Conservation (phyloP, 2,888 invertebrate species). For the Habrosyne pyritoides region DNA sequence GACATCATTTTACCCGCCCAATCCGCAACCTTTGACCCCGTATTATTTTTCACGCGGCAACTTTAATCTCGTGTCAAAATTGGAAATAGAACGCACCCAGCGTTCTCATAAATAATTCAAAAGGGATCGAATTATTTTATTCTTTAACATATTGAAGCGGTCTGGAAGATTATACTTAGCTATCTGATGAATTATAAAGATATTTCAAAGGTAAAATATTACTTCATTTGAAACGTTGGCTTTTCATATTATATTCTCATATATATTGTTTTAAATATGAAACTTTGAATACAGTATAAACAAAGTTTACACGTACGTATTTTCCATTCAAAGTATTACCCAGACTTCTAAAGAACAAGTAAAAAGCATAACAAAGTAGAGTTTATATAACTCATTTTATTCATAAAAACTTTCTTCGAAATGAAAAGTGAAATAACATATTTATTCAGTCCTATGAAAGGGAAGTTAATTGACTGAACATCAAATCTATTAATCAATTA, state of each 20-base stretch:
- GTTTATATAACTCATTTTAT: background rate
- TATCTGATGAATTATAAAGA: background rate
- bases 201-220: no score
- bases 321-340: background rate
- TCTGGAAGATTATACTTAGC: background rate
- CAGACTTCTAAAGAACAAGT: background rate
- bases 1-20: slow-evolving; percentile 64
- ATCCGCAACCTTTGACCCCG: slow-evolving; percentile 46
- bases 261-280: background rate
- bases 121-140: slow-evolving; percentile 21
- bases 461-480: no score
- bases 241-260: background rate
- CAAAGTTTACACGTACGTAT: no score
- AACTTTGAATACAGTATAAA: background rate
- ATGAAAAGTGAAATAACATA: background rate
- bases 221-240: no score
- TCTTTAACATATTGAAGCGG: background rate
- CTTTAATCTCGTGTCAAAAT: slow-evolving; percentile 39
- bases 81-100: slow-evolving; percentile 24
- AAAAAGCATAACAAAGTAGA: background rate
- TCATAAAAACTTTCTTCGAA: background rate
- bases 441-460: no score
- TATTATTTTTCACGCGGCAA: slow-evolving; percentile 55
- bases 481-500: no score
- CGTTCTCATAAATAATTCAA: slow-evolving; percentile 26